Evolutionary conservation across 2,113 vertebrate genomes (phyloP).

Genomic region (Dasypus novemcinctus): DNA sequence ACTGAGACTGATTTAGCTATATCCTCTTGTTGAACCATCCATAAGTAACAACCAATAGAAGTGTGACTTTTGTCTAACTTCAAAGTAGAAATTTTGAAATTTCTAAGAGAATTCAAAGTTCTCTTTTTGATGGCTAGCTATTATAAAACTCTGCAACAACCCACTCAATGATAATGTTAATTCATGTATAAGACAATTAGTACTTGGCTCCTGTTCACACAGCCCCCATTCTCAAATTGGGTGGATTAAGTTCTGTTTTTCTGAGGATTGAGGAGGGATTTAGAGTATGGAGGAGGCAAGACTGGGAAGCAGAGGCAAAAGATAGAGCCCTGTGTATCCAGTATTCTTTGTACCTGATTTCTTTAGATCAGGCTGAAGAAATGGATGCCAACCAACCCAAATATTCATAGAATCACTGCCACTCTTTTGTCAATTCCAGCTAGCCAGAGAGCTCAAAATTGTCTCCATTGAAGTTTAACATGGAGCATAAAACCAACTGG

Average conservation of each 20-base stretch:
- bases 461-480: neutral
- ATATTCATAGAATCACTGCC: neutral
- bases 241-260: neutral
- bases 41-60: neutral
- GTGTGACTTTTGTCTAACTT: neutral
- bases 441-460: neutral
- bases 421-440: neutral
- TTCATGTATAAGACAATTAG: neutral
- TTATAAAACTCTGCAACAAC: constrained; percentile 24
- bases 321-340: neutral
- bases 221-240: neutral
- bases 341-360: neutral
- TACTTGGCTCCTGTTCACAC: neutral
- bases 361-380: neutral
- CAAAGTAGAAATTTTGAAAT: constrained; percentile 6
- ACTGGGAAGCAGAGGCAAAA: neutral
- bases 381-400: neutral
- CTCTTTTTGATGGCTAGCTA: neutral
- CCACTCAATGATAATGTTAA: neutral
- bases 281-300: neutral
- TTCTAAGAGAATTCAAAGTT: constrained; percentile 35
- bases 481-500: neutral
- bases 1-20: neutral
- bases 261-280: neutral
- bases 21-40: neutral